phyloP scores from a whole-genome alignment of 2,888 invertebrate species.

The Epirrita christyi region DNA sequence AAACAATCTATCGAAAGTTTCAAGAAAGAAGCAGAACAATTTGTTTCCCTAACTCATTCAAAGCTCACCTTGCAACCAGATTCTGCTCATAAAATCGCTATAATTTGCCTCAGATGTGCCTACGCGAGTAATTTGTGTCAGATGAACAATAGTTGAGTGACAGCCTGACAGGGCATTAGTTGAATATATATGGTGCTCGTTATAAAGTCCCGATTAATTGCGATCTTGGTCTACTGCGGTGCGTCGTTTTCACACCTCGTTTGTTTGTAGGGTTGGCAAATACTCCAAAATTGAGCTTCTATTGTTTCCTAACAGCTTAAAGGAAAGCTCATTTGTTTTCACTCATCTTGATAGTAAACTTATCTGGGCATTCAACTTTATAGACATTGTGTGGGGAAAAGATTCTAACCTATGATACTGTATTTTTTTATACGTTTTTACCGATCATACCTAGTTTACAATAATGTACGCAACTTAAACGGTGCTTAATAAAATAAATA shows the following conservation, averaged over 20 bases:
- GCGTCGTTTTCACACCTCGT: conserved; percentile 74
- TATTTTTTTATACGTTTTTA: too few relatives aligned
- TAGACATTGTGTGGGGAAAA: too few relatives aligned
- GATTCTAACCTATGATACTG: too few relatives aligned
- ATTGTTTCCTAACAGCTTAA: neutral
- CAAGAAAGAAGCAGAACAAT: too few relatives aligned
- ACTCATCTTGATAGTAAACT: too few relatives aligned
- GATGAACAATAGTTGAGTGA: conserved; percentile 73
- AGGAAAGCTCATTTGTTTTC: neutral
- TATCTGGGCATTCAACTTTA: too few relatives aligned
- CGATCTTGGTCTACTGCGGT: conserved; percentile 53
- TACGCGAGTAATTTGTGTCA: conserved; percentile 75
- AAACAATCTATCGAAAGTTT: too few relatives aligned
- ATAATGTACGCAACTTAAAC: too few relatives aligned
- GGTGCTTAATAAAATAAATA: too few relatives aligned
- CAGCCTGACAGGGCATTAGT: conserved; percentile 67
- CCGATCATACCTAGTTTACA: too few relatives aligned
- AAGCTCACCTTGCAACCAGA: conserved; percentile 55
- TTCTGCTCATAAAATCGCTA: conserved; percentile 59
- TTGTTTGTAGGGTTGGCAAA: conserved; percentile 57
- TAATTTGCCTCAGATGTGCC: conserved; percentile 56
- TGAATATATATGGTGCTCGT: conserved; percentile 77
- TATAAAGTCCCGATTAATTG: conserved; percentile 71
- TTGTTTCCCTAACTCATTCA: conserved; percentile 1
- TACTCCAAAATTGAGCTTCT: neutral